Percentiles rank a stretch among this genome's conserved stretches.
Evolutionary conservation across 1,140 invertebrate species (phyloP).

Genomic region (Apis florea): DNA sequence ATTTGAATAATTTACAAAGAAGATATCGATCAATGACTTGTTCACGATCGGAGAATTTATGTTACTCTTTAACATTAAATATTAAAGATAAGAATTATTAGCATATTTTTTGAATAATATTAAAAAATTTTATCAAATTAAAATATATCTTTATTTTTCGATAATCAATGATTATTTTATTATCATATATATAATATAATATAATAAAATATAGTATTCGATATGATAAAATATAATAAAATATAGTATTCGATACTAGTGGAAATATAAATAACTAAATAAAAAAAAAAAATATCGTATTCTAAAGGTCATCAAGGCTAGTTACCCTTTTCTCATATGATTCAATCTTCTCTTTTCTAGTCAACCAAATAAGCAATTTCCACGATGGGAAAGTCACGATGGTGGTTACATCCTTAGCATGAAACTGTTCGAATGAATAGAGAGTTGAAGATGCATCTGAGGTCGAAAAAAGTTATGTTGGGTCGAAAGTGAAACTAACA

Average conservation of each 20-base stretch:
- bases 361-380: conserved; percentile 12
- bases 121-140: too few relatives aligned
- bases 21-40: not conserved
- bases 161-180: too few relatives aligned
- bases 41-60: conserved; percentile 1
- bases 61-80: conserved; percentile 1
- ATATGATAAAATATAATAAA: not conserved
- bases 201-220: not conserved
- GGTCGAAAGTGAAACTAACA: conserved; percentile 33
- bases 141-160: too few relatives aligned
- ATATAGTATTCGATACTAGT: not conserved
- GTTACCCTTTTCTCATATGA: conserved; percentile 16
- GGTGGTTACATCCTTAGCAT: conserved; percentile 12
- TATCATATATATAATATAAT: too few relatives aligned
- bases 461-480: not conserved
- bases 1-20: too few relatives aligned
- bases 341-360: conserved; percentile 2
- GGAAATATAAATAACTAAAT: not conserved
- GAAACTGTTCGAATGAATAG: conserved; percentile 35
- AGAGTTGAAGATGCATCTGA: conserved; percentile 42
- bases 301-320: not conserved
- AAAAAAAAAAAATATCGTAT: not conserved
- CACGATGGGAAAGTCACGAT: conserved; percentile 47
- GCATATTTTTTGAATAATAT: not conserved
- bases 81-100: too few relatives aligned